Percentiles rank a stretch among this genome's conserved stretches.
These are phyloP conservation scores for Panagrolaimus sp. DNA, from an alignment of 1,140 invertebrate species.

Conservation along the genomic window DNA sequence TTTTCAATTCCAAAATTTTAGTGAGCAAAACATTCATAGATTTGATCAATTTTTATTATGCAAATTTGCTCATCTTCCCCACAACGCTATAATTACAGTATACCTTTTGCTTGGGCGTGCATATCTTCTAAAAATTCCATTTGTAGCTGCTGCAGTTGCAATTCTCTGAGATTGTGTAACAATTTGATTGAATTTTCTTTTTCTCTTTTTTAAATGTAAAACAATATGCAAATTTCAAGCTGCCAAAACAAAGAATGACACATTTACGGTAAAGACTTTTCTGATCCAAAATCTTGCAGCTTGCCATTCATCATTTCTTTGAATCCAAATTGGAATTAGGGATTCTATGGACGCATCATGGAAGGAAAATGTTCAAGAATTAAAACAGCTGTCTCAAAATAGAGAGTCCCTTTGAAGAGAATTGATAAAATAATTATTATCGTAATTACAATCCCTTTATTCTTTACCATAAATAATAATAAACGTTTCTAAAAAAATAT, in stretches of 20 bases:
- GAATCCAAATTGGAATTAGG: slow-evolving; percentile 19
- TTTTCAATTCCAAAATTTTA: too few species aligned
- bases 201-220: slow-evolving; percentile 29
- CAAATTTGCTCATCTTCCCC: too few species aligned
- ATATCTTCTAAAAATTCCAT: too few species aligned
- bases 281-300: slow-evolving; percentile 44
- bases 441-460: slow-evolving; percentile 33
- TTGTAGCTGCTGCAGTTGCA: slow-evolving; percentile 21
- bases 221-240: slow-evolving; percentile 51
- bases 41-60: too few species aligned
- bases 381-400: slow-evolving; percentile 35
- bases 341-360: slow-evolving; percentile 18
- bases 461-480: slow-evolving; percentile 36
- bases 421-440: slow-evolving; percentile 35
- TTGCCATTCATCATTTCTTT: slow-evolving; percentile 19
- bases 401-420: slow-evolving; percentile 46
- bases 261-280: slow-evolving; percentile 51
- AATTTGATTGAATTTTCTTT: slow-evolving; percentile 16
- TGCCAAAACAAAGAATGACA: slow-evolving; percentile 49
- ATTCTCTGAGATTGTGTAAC: slow-evolving; percentile 19
- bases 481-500: slow-evolving; percentile 37
- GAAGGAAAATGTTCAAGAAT: slow-evolving; percentile 20
- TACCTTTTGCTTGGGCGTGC: too few species aligned
- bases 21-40: too few species aligned
- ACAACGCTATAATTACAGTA: too few species aligned